Conservation (phyloP, 2,888 invertebrate species). For the Tipula vernalis region DNA sequence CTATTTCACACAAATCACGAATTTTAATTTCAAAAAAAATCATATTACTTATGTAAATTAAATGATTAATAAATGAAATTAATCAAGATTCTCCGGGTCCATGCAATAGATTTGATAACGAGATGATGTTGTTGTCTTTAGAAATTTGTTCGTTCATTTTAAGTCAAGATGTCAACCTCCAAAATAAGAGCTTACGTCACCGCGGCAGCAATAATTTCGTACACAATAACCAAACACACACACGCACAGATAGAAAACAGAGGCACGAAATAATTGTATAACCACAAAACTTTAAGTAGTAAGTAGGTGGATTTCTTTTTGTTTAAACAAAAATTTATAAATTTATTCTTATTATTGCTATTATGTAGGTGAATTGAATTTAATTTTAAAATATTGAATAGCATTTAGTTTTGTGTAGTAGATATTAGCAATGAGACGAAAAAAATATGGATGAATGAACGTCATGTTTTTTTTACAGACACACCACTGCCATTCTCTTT, state of each 20-base stretch:
- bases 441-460: neutral
- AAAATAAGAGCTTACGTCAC: slow-evolving; percentile 17
- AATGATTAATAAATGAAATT: neutral
- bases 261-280: neutral
- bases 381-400: neutral
- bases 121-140: neutral
- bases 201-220: neutral
- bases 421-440: neutral
- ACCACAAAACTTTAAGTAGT: neutral
- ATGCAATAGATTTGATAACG: neutral
- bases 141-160: neutral
- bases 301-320: neutral
- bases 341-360: neutral
- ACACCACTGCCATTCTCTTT: neutral
- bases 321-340: neutral
- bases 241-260: neutral
- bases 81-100: neutral
- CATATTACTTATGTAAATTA: neutral
- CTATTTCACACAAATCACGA: neutral
- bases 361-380: neutral
- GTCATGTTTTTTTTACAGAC: neutral
- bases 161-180: slow-evolving; percentile 8
- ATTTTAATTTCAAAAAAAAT: neutral
- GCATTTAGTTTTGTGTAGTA: neutral
- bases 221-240: neutral